Percentiles rank a stretch among this genome's conserved stretches.
Evolutionary conservation across 2,888 invertebrate species (phyloP).

Genomic region (Conomelus anceps): DNA sequence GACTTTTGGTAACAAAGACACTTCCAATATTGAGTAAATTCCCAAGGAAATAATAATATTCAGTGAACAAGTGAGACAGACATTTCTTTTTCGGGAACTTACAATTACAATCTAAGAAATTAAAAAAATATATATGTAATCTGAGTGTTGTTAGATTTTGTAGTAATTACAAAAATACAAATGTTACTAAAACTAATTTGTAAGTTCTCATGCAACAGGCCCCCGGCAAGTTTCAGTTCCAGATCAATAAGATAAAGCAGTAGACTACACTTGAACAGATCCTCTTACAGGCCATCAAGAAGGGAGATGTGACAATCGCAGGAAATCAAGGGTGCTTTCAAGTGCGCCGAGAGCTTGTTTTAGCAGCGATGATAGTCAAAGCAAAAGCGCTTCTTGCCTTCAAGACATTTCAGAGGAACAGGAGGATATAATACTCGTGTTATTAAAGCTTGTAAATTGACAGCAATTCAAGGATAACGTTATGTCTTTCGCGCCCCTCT

Average conservation of each 20-base stretch:
- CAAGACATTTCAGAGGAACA: not conserved
- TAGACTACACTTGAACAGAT: not conserved
- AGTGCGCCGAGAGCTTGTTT: not conserved
- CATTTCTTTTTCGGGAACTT: too few relatives aligned
- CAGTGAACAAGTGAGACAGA: not conserved
- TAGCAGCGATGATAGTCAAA: not conserved
- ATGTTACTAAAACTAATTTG: too few relatives aligned
- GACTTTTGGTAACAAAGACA: too few relatives aligned
- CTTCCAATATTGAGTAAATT: not conserved
- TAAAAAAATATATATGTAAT: too few relatives aligned
- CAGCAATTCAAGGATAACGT: not conserved
- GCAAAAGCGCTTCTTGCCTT: not conserved
- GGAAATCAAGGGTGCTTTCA: not conserved
- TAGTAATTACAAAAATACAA: too few relatives aligned
- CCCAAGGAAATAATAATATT: not conserved
- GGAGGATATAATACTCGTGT: not conserved
- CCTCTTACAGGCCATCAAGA: not conserved
- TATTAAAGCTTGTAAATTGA: not conserved
- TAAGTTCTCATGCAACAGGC: too few relatives aligned
- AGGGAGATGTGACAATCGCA: not conserved
- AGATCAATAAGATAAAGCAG: not conserved
- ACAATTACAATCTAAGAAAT: too few relatives aligned
- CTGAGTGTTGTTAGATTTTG: too few relatives aligned
- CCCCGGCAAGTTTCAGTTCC: too few relatives aligned
- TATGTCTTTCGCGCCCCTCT: not conserved